Base-by-base conservation (phyloP, 2,797 vertebrate genomes). In the Eulemur coronatus region DNA sequence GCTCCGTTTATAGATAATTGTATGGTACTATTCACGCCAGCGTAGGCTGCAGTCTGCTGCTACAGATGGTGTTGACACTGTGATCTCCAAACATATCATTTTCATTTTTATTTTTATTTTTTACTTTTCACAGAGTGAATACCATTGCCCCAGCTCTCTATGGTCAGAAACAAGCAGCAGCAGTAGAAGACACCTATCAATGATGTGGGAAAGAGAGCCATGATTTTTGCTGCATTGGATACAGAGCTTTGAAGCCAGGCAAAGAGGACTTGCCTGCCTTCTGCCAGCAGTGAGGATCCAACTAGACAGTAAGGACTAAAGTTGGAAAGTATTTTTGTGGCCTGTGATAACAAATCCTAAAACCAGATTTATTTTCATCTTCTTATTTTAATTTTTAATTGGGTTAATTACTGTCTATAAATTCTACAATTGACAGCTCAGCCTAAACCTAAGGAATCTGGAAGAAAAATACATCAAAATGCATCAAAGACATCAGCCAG, bases 391-490 rank as follows among this genome's bases (percentile, higher is more conserved):
- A 41, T 41, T 41, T 41, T 41, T 41, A 41, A 41, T 52, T 70
- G 28, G 30, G 48, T 88, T 93, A 95, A 94, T 91, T 75, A 91
- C 18, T 84, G 59, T 57, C 67, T 82, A 76, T 85, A 94, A 95
- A 97, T 95, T 92, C 59, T 89, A 52, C 9, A 50, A 59, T 84
- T 93, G 95, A 89, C 75, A 96, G 57, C 46, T 98, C 15, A 38
- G 20, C 28, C 89, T 91, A 84, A 96, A 55, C n/a, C 41, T 84
- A 67, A 92, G 69, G 84, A 89, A 95, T 73, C n/a, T 84, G 73
- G 55, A 89, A 88, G 46, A 55, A 78, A 86, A 86, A 94, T 57
- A 48, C 7, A 94, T 76, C 46, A 86, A 81, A 92, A 89, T 41
- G 20, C 26, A 92, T 78, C n/a, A 95, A 94, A 89, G 38, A n/a